Evolutionary conservation across 2,888 invertebrate genomes (phyloP).

Genomic region (Disparrhopalites patrizii): DNA sequence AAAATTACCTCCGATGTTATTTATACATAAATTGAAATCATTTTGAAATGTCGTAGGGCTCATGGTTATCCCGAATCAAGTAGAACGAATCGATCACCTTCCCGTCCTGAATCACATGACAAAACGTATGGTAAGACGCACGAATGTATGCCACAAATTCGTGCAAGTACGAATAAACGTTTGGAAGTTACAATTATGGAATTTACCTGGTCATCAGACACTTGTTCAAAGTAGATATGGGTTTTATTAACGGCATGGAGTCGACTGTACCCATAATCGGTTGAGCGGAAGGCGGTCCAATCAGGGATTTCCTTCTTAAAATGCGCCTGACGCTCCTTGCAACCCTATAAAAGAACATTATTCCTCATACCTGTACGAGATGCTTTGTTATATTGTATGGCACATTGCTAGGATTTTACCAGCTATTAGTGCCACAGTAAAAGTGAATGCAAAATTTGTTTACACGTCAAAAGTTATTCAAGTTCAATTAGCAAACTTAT

Average conservation of each 20-base stretch:
- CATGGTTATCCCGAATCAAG: slow-evolving; percentile 47
- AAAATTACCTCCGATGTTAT: too few relatives aligned
- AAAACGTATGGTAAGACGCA: background rate
- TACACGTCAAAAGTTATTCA: too few relatives aligned
- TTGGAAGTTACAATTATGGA: background rate
- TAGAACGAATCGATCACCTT: slow-evolving; percentile 48
- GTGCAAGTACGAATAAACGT: background rate
- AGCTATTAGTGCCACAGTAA: too few relatives aligned
- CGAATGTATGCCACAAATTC: background rate
- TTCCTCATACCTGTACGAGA: background rate
- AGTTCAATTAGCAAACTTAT: too few relatives aligned
- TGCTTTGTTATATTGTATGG: background rate
- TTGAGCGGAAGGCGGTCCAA: slow-evolving; percentile 81
- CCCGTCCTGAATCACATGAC: slow-evolving; percentile 43
- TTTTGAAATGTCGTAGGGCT: slow-evolving; percentile 29
- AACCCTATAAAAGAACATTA: slow-evolving; percentile 58
- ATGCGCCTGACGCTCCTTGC: slow-evolving; percentile 73
- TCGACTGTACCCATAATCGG: slow-evolving; percentile 89
- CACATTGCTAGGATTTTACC: background rate
- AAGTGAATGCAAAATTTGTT: too few relatives aligned
- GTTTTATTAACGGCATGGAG: slow-evolving; percentile 73
- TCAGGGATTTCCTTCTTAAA: slow-evolving; percentile 61
- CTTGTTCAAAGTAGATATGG: slow-evolving; percentile 85
- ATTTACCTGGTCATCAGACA: slow-evolving; percentile 53
- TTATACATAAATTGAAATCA: too few relatives aligned